Percentiles rank a stretch among this genome's conserved stretches.
phyloP scores from a whole-genome alignment of 2,797 vertebrate genomes.

The Orestias chungarensis region DNA sequence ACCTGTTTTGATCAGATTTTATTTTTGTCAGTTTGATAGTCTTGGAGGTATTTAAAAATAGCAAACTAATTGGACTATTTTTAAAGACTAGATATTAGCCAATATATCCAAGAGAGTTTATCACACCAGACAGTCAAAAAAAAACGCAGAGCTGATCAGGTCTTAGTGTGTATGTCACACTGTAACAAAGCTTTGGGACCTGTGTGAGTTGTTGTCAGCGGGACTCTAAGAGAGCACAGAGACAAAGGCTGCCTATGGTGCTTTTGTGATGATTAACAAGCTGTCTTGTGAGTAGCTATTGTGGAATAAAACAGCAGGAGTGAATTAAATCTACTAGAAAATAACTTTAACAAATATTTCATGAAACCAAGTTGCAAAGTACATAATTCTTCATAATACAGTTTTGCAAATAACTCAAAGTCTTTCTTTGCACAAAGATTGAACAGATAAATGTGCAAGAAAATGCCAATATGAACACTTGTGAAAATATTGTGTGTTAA shows the following conservation, averaged over 20 bases:
- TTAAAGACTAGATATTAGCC: neutral
- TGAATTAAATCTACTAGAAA: conserved; percentile 4
- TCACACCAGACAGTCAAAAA: neutral
- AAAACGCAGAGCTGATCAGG: neutral
- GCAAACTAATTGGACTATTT: neutral
- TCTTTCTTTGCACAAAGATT: neutral
- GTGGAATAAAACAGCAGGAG: neutral
- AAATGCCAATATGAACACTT: too few relatives aligned
- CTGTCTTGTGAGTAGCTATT: conserved; percentile 4
- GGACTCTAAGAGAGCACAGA: conserved; percentile 10
- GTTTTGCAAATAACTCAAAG: neutral
- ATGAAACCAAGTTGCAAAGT: neutral
- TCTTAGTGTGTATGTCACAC: conserved; percentile 16
- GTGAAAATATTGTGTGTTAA: too few relatives aligned
- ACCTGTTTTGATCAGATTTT: conserved; percentile 6
- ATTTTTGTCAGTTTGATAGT: neutral
- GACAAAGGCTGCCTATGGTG: conserved; percentile 11
- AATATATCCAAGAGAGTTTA: neutral
- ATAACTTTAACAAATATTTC: neutral
- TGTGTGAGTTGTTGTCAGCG: conserved; percentile 3
- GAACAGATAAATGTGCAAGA: neutral
- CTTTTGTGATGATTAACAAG: conserved; percentile 20
- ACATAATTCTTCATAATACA: neutral
- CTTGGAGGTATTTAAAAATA: neutral
- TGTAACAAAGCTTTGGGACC: conserved; percentile 13